Conservation (phyloP, 2,888 invertebrate species). For the Nomada fabriciana region DNA sequence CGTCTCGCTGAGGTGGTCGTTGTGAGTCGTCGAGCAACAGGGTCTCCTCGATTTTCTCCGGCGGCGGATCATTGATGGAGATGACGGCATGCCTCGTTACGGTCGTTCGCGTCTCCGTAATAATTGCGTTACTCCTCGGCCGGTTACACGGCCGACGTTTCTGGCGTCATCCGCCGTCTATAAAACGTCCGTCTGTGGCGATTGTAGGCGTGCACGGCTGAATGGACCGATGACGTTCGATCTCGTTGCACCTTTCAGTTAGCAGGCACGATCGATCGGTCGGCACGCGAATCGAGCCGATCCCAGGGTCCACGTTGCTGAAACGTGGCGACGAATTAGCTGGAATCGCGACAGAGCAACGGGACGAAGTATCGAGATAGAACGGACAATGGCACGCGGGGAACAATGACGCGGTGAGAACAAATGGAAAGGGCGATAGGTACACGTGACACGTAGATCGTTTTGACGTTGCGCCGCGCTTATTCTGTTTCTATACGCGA, state of each 20-base stretch:
- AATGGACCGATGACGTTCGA: background rate
- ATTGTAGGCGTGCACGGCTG: slow-evolving; percentile 12
- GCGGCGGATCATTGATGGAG: slow-evolving; percentile 42
- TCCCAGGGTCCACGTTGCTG: too few species aligned
- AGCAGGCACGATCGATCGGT: background rate
- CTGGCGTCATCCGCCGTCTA: slow-evolving; percentile 16
- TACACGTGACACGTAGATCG: slow-evolving; percentile 44
- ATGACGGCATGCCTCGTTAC: slow-evolving; percentile 71
- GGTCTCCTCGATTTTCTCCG: slow-evolving; percentile 52
- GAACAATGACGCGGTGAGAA: slow-evolving; percentile 21
- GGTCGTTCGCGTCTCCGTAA: slow-evolving; percentile 61
- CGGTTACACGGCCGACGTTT: slow-evolving; percentile 47
- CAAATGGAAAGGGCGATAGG: slow-evolving; percentile 19
- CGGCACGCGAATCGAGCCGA: background rate
- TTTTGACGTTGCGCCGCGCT: slow-evolving; percentile 21
- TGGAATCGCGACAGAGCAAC: slow-evolving; percentile 24
- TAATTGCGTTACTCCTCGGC: slow-evolving; percentile 62
- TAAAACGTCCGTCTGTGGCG: slow-evolving; percentile 4
- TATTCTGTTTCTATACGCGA: slow-evolving; percentile 17
- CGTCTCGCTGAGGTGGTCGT: background rate
- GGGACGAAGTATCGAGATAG: slow-evolving; percentile 31
- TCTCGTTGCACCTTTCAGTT: background rate
- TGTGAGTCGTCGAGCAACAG: slow-evolving; percentile 1
- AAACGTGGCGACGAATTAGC: background rate
- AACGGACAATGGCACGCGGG: slow-evolving; percentile 33